Conservation (phyloP, 1,140 invertebrate genomes). For the Schlechtendalia chinensis region DNA sequence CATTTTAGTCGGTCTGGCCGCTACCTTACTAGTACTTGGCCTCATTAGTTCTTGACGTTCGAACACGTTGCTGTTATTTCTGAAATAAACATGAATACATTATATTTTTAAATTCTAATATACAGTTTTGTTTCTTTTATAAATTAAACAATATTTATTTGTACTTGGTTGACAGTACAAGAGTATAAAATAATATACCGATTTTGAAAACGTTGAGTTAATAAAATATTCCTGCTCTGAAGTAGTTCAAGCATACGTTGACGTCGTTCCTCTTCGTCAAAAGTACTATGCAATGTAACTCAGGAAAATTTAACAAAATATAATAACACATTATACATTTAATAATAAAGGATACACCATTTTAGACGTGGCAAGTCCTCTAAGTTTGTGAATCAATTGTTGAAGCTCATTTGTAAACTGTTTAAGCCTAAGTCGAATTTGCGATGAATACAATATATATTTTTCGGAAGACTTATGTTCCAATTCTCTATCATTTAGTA, state of each 20-base stretch:
- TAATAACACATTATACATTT: background rate
- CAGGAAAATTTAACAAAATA: constrained; percentile 17
- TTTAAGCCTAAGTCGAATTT: constrained; percentile 63
- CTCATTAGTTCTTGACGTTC: constrained; percentile 32
- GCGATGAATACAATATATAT: constrained; percentile 62
- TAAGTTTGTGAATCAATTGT: constrained; percentile 61
- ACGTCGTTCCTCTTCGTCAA: constrained; percentile 64
- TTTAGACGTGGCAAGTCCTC: constrained; percentile 23
- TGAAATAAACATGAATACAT: background rate
- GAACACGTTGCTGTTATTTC: constrained; percentile 18
- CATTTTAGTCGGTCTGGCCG: background rate
- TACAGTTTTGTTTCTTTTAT: too few relatives aligned
- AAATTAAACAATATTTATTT: background rate
- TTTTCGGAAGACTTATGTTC: constrained; percentile 59
- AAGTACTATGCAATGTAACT: constrained; percentile 57
- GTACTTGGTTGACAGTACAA: background rate
- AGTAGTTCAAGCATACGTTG: constrained; percentile 62
- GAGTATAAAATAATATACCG: background rate
- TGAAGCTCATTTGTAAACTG: constrained; percentile 64
- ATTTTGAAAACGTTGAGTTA: constrained; percentile 57
- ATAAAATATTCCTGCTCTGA: constrained; percentile 61
- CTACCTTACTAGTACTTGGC: constrained; percentile 28
- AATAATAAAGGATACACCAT: constrained; percentile 50
- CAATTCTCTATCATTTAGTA: constrained; percentile 61
- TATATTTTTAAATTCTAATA: too few relatives aligned